Evolutionary conservation across 1,140 invertebrate species (phyloP), one percentile per base, ranked within the genome.

Genomic region (Formica exsecta): DNA sequence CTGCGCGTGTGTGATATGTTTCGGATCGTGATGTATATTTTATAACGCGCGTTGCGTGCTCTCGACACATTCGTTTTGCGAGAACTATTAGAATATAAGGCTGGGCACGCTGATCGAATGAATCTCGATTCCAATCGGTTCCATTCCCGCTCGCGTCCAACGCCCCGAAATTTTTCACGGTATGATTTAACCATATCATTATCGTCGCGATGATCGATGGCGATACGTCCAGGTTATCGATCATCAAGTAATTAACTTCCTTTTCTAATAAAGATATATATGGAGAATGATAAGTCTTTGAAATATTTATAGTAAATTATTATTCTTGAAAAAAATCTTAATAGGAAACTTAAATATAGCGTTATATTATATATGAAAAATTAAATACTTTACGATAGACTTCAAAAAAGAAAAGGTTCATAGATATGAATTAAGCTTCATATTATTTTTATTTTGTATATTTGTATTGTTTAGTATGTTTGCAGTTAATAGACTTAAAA

Each of bases 111-210:
- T 66, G 38, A 81, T 74, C 79, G 54, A 88, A 71, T 86, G 64
- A 83, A 89, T 88, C 81, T 86, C 66, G 85, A 88, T 84, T 86
- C 70, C 61, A 88, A 73, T 71, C 68, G 76, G 59, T 77, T 54
- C 25, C 79, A 64, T 25, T 25, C 29, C 48, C 62, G 13, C 38
- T 65, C 66, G 41, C 77, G 7, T 44, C 29, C 38, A 32, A 36
- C 38, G 8, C 65, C 41, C 19, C 48, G 16, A 51, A 19, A 51
- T 51, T 16, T 51, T 51, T 51, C 16, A 51, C 16, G 16, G 7
- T 61, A 44, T 65, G 68, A 62, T 84, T 87, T 75, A 87, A 87
- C 68, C 41, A 74, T 83, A 83, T 83, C 79, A 83, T 83, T 83
- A 74, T 74, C 68, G 36, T 81, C 36, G 54, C 79, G 29, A 36